Evolutionary conservation across 2,888 invertebrate genomes (phyloP).

Genomic region (Luperina testacea): DNA sequence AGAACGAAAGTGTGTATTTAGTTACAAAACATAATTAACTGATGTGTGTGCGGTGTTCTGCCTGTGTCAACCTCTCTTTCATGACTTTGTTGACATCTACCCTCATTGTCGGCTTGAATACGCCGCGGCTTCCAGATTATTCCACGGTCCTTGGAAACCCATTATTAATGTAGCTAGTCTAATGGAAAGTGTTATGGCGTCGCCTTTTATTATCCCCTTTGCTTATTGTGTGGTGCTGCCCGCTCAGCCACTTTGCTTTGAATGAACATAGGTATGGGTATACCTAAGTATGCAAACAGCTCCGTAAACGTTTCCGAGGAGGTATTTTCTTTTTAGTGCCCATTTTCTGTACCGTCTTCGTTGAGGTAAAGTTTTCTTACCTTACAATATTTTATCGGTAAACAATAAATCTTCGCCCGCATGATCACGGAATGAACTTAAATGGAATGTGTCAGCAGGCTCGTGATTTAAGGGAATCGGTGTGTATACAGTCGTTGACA

Average conservation of each 20-base stretch:
- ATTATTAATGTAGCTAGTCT: slow-evolving; percentile 62
- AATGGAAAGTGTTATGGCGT: slow-evolving; percentile 61
- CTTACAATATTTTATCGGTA: slow-evolving; percentile 60
- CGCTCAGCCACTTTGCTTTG: slow-evolving; percentile 33
- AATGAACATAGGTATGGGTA: background rate
- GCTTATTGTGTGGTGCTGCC: slow-evolving; percentile 41
- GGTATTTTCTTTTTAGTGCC: slow-evolving; percentile 16
- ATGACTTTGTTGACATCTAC: slow-evolving; percentile 3
- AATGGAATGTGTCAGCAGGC: slow-evolving; percentile 59
- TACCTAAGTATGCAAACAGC: background rate
- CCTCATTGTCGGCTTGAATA: slow-evolving; percentile 32
- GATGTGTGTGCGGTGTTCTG: slow-evolving; percentile 11
- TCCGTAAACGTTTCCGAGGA: slow-evolving; percentile 16
- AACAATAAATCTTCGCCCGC: slow-evolving; percentile 62
- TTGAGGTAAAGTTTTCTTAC: slow-evolving; percentile 50
- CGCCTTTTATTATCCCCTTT: slow-evolving; percentile 59
- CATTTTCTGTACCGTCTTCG: slow-evolving; percentile 29
- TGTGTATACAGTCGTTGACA: slow-evolving; percentile 39
- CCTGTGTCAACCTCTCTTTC: slow-evolving; percentile 17
- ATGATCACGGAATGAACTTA: slow-evolving; percentile 59
- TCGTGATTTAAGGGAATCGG: slow-evolving; percentile 50
- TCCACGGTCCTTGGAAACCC: slow-evolving; percentile 47
- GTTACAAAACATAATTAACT: slow-evolving; percentile 31
- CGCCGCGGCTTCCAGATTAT: slow-evolving; percentile 44
- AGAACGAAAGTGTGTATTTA: slow-evolving; percentile 6